These are phyloP conservation scores for Hylia prasina DNA, from an alignment of 2,113 vertebrate genomes.

Conservation along the genomic window DNA sequence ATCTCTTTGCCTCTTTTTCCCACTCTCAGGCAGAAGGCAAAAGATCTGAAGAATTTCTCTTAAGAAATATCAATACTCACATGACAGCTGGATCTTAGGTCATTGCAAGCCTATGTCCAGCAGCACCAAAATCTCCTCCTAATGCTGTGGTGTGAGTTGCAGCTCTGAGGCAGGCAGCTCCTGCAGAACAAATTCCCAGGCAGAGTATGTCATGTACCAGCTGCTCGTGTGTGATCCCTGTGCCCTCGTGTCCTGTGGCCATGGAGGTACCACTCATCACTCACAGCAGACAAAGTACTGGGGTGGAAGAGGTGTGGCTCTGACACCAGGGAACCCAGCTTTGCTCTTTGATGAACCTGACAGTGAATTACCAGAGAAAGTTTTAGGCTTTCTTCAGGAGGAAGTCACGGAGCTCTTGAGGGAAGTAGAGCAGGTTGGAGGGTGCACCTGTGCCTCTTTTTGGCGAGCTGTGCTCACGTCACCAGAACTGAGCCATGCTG, in stretches of 20 bases:
- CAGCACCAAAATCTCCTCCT: neutral
- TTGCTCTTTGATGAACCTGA: neutral
- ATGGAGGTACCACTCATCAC: neutral
- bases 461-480: neutral
- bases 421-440: neutral
- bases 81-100: neutral
- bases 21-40: neutral
- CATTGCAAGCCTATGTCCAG: neutral
- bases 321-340: neutral
- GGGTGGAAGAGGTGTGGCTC: neutral
- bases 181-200: neutral
- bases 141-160: neutral
- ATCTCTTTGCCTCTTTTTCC: neutral
- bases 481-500: neutral
- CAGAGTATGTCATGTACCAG: neutral
- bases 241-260: neutral
- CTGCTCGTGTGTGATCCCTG: fast-evolving
- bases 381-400: neutral
- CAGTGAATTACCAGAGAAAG: neutral
- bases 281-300: neutral
- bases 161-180: neutral
- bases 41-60: neutral
- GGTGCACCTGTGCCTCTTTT: neutral
- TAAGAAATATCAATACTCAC: neutral
- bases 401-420: neutral